phyloP scores from a whole-genome alignment of 2,797 vertebrate genomes.

The Pelobates cultripes region DNA sequence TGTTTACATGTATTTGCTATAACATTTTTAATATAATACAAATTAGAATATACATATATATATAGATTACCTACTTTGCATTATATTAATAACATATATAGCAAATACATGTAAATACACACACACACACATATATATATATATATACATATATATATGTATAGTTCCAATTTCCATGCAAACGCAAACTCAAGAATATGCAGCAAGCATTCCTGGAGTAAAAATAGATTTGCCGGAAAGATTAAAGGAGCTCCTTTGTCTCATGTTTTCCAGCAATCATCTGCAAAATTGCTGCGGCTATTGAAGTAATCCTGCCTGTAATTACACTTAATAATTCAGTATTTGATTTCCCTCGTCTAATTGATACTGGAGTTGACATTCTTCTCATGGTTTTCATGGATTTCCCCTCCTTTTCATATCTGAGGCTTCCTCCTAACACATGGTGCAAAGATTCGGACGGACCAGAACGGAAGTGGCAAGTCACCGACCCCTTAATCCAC shows the following conservation, averaged over 20 bases:
- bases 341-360: constrained; percentile 72
- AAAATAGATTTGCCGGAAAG: constrained; percentile 66
- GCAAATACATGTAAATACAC: too few relatives aligned
- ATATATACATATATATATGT: too few relatives aligned
- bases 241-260: constrained; percentile 55
- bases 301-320: constrained; percentile 73
- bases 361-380: constrained; percentile 62
- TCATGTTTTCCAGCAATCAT: constrained; percentile 68
- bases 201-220: constrained; percentile 70
- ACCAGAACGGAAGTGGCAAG: constrained; percentile 23
- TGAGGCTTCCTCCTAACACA: constrained; percentile 20
- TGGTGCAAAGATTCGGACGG: constrained; percentile 6
- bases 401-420: constrained; percentile 14
- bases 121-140: too few relatives aligned
- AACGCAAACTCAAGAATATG: constrained; percentile 61
- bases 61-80: too few relatives aligned
- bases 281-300: constrained; percentile 71
- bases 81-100: too few relatives aligned
- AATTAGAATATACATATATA: too few relatives aligned
- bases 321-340: constrained; percentile 74
- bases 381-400: constrained; percentile 40
- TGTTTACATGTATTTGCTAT: too few relatives aligned
- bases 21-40: too few relatives aligned
- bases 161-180: neutral
- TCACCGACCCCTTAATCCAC: neutral